Evolutionary conservation across 2,888 invertebrate species (phyloP), one percentile per base, ranked within the genome.

Genomic region (Prosapia bicincta): DNA sequence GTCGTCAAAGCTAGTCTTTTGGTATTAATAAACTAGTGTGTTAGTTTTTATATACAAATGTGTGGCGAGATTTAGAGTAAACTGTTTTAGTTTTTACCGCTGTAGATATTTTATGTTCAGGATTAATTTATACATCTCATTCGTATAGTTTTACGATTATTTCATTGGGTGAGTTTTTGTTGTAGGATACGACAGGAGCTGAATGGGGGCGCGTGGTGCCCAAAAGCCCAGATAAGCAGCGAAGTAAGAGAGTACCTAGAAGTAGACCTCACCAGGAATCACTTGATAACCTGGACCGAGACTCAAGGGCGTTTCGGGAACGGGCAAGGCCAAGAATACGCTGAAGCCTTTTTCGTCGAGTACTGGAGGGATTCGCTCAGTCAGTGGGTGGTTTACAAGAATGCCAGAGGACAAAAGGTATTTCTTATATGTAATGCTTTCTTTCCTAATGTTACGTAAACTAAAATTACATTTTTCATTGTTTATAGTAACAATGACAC

Each of bases 141-240:
- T n/a, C n/a, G n/a, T n/a, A n/a, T n/a, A n/a, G n/a, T n/a, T n/a
- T n/a, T n/a, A n/a, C n/a, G n/a, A n/a, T n/a, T n/a, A n/a, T n/a
- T n/a, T n/a, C n/a, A n/a, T n/a, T n/a, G n/a, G n/a, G n/a, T n/a
- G n/a, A 85, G 13, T 25, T 24, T 3, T 23, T 67, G 32, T 85
- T 85, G 67, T 88, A 96, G 96, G 84, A 91, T 96, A 80, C 89
- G 95, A 9, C 92, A 92, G 72, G 96, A 96, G 83, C 90, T 91
- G 81, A 93, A 93, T 79, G 95, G 96, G 0, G 97, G 97, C 0
- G 96, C 97, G 0, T 97, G 97, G 97, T 97, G 97, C 85, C 96
- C 97, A 9, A 92, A 92, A 82, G 91, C 91, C 0, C 90, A 92
- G 82, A 93, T 95, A 81, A 89, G 91, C 80, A 89, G 90, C 73